Base-by-base conservation (phyloP, 2,888 invertebrate species). In the Andricus quercusramuli region DNA sequence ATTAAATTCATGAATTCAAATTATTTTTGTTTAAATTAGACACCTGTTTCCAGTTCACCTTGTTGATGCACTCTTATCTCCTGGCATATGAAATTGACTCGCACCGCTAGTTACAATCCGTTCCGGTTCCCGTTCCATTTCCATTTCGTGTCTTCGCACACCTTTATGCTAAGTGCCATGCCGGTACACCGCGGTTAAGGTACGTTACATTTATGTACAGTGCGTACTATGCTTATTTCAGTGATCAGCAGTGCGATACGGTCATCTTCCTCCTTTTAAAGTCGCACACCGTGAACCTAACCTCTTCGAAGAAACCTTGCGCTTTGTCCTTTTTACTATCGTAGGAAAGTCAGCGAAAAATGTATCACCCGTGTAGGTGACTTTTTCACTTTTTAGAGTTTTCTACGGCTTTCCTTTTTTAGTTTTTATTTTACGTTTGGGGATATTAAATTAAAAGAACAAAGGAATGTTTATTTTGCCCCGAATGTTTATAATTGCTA, bases 131-230 rank as follows among this genome's bases (percentile, higher is more conserved):
- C 83, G 95, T 95, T 93, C 86, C 94, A 80, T 93, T 95, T 79
- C 93, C 93, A 79, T 95, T 95, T 91, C 94, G 94, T 79, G 90
- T 95, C 81, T 94, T 95, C n/a, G 95, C 95, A 82, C 80, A 70
- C 74, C 78, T 79, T 79, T 82, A 81, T 81, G 70, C 17, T 47
- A 47, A 80, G 80, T 84, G 66, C 80, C 76, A 79, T 84, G 66
- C 80, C 76, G 81, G 86, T 83, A 83, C 82, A 81, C 78, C 83
- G 84, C 80, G 84, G 86, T 87, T 85, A 86, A 79, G 88, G 82
- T 85, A 86, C 79, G 84, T 81, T 85, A 84, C 82, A 83, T 82
- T 80, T 76, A 82, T 83, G 78, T 80, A 82, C 81, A 82, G 78
- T 80, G 84, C 87, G 82, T 82, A 81, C 78, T 68, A 77, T 65